Evolutionary conservation across 2,113 vertebrate genomes (phyloP), one percentile per base, ranked within the genome.

Genomic region (Apaloderma vittatum): DNA sequence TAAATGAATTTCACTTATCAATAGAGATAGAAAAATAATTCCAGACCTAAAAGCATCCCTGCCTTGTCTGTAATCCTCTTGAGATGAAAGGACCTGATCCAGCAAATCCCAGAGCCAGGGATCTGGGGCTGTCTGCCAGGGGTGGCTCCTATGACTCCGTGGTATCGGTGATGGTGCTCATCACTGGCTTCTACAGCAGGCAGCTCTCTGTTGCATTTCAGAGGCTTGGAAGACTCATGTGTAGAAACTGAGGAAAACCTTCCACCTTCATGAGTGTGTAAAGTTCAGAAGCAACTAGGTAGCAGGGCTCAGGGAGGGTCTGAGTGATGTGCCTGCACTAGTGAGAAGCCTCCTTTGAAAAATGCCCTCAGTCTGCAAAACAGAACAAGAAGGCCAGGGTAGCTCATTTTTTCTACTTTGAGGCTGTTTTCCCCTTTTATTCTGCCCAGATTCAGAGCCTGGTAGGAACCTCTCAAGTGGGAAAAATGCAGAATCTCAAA

Each of bases 401-500:
- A 88, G 73, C 61, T 94, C 34, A 58, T 4, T 26, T 87, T 78
- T 91, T 82, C 49, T 87, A 30, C 65, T 91, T 93, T 12, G 37
- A 86, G 67, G 20, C 14, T 49, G 52, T 88, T 48, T 24, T 37
- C 2, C 18, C 21, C 49, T 78, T 88, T 88, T 61, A 46, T 55
- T 86, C 51, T 96, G 45, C 73, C 86, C 61, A 65, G 27, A 71
- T 73, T 72, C 79, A 93, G 83, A 85, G 51, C 61, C 82, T 89
- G n/a, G 61, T 94, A 94, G 86, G 83, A 95, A 75, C 67, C 67
- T 95, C 86, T 89, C 48, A 88, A 92, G 90, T 94, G 95, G 94
- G 86, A 94, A 90, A 88, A 90, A 79, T 89, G 67, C 77, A 94
- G 93, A 93, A 57, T 92, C 76, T 96, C 66, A 87, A 92, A 94